Percentiles rank a stretch among this genome's conserved stretches.
Evolutionary conservation across 2,113 vertebrate species (phyloP).

Genomic region (Anhinga rufa): DNA sequence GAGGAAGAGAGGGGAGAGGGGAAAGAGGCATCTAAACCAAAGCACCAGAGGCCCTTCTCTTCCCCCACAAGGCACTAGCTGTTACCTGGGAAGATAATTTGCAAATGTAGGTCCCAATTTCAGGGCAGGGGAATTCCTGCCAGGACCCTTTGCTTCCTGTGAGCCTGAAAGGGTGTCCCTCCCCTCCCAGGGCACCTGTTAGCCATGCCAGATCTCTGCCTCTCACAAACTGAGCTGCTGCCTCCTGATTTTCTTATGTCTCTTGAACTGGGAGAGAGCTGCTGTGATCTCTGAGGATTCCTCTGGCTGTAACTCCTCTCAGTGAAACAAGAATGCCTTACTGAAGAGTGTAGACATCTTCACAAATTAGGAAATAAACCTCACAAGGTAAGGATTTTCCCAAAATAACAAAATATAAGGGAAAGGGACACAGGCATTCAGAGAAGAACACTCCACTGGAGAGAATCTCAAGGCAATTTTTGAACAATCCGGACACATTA

Average conservation of each 20-base stretch:
- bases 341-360: not conserved
- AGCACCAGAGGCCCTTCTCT: not conserved
- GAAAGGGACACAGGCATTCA: not conserved
- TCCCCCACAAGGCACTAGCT: not conserved
- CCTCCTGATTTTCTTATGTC: not conserved
- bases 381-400: not conserved
- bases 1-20: not conserved
- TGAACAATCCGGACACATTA: not conserved
- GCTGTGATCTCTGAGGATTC: not conserved
- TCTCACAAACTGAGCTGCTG: not conserved
- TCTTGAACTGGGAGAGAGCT: not conserved
- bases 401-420: not conserved
- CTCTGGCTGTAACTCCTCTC: not conserved
- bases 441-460: not conserved
- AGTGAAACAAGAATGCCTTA: not conserved
- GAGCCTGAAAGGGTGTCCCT: not conserved
- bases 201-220: not conserved
- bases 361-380: not conserved
- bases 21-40: not conserved
- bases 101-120: not conserved
- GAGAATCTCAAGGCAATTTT: conserved; percentile 8
- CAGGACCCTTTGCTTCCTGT: not conserved
- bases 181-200: not conserved
- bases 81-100: not conserved
- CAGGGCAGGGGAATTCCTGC: not conserved